phyloP scores from a whole-genome alignment of 2,797 vertebrate species.

The Gymnodraco acuticeps region DNA sequence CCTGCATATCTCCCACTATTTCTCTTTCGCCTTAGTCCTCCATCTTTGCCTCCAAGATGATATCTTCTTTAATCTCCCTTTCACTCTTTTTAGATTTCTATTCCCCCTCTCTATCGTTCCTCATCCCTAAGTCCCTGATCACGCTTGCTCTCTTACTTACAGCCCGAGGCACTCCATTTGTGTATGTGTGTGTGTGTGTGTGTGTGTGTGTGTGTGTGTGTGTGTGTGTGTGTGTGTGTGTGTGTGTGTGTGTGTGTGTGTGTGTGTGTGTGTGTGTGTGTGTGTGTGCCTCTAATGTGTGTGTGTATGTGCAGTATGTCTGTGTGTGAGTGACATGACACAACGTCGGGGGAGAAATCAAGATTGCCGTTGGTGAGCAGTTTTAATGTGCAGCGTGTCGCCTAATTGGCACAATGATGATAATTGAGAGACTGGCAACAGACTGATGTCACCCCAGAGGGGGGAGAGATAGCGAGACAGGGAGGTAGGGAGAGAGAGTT shows the following conservation, averaged over 20 bases:
- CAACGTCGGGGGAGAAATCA: conserved; percentile 25
- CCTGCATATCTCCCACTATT: background rate
- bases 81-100: conserved; percentile 40
- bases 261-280: conserved; percentile 22
- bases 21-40: conserved; percentile 2
- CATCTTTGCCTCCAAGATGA: conserved; percentile 37
- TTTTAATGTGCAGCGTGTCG: conserved; percentile 47
- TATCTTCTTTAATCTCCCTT: conserved; percentile 51
- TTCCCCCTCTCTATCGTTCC: conserved; percentile 25
- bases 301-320: conserved; percentile 11
- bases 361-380: conserved; percentile 43
- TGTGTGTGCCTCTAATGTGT: conserved; percentile 26
- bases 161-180: conserved; percentile 44
- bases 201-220: conserved; percentile 12
- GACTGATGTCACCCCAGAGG: conserved; percentile 42
- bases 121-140: conserved; percentile 45
- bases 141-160: conserved; percentile 45
- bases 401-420: conserved; percentile 64
- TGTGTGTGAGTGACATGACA: conserved; percentile 26
- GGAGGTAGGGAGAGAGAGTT: too few species aligned
- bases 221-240: conserved; percentile 25
- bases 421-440: conserved; percentile 57
- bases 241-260: conserved; percentile 12
- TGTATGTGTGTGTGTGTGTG: conserved; percentile 22
- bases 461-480: background rate